phyloP scores from a whole-genome alignment of 1,140 invertebrate species.

The Coptotermes formosanus region DNA sequence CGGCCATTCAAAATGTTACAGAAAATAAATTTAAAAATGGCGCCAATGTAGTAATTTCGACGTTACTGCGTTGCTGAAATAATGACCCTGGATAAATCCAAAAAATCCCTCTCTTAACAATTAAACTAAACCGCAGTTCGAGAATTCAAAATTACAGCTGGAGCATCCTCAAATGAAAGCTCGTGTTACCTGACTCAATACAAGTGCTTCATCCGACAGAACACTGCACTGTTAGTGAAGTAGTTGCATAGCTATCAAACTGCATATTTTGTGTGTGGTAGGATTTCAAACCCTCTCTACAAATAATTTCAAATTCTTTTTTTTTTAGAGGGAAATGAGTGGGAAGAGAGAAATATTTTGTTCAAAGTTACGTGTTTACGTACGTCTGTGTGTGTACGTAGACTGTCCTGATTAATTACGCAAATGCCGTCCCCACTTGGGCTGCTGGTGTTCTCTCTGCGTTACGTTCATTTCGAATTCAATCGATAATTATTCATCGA shows the following conservation, averaged over 20 bases:
- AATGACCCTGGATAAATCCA: too few species aligned
- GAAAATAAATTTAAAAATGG: too few species aligned
- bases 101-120: too few species aligned
- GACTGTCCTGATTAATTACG: constrained; percentile 4
- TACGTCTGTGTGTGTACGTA: not conserved
- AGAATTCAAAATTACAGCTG: too few species aligned
- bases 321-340: not conserved
- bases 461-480: constrained; percentile 4
- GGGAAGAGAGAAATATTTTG: not conserved
- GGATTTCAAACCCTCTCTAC: not conserved
- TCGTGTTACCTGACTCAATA: not conserved
- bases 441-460: not conserved
- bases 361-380: not conserved
- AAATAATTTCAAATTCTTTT: not conserved
- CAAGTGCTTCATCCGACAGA: not conserved
- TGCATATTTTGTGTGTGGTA: not conserved
- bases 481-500: not conserved
- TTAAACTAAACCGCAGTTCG: too few species aligned
- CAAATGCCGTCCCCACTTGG: not conserved
- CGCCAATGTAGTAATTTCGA: too few species aligned
- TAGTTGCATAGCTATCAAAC: not conserved
- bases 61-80: too few species aligned
- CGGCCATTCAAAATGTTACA: too few species aligned
- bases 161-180: not conserved
- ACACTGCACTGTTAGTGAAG: not conserved